Evolutionary conservation across 2,888 invertebrate genomes (phyloP).

Genomic region (Troglohyphantes excavatus): DNA sequence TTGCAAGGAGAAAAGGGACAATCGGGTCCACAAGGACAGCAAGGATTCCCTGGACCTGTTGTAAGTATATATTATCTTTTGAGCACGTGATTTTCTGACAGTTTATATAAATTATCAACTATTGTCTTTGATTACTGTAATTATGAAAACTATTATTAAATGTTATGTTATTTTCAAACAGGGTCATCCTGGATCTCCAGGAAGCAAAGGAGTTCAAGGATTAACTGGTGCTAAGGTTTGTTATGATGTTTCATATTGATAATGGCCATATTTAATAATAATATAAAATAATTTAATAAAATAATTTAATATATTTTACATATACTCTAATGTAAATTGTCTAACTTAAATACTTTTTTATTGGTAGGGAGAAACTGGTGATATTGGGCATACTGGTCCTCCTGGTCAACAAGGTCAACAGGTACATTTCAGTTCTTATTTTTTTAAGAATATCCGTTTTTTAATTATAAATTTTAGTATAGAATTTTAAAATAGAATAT

Average conservation of each 20-base stretch:
- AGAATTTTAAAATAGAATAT: too few species aligned
- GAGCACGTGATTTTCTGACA: too few species aligned
- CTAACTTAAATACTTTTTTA: background rate
- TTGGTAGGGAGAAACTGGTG: conserved; percentile 69
- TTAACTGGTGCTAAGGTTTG: conserved; percentile 86
- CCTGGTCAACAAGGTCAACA: conserved; percentile 91
- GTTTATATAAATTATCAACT: too few species aligned
- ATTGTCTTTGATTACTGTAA: too few species aligned
- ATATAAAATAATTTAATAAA: too few species aligned
- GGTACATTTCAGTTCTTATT: too few species aligned
- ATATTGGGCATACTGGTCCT: conserved; percentile 87
- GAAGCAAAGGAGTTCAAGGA: conserved; percentile 89
- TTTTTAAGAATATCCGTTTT: too few species aligned
- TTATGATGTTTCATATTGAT: background rate
- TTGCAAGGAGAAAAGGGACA: conserved; percentile 92
- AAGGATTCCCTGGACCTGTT: conserved; percentile 77
- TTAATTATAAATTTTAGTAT: too few species aligned
- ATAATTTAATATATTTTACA: background rate
- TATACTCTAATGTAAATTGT: background rate
- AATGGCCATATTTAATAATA: too few species aligned
- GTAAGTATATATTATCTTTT: conserved; percentile 52
- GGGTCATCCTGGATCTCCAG: conserved; percentile 88
- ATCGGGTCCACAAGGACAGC: conserved; percentile 87
- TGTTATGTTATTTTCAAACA: conserved; percentile 29
- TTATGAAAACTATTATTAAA: too few species aligned